Percentiles rank a stretch among this genome's conserved stretches.
These are phyloP conservation scores for Panulirus ornatus DNA, from an alignment of 1,140 invertebrate species.

Conservation along the genomic window DNA sequence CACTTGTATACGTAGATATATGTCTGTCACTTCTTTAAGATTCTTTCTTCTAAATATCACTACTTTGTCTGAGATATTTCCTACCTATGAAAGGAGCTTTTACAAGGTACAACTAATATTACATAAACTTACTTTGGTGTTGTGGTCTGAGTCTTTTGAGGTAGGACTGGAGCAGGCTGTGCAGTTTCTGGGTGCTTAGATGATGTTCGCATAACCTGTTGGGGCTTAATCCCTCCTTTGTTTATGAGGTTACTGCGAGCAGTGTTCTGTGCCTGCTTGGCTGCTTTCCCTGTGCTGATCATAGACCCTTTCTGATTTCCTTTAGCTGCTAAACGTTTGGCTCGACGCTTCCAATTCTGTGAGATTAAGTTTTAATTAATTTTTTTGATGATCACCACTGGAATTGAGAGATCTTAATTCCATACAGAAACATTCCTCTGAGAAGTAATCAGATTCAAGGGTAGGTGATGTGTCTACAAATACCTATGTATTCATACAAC, in stretches of 20 bases:
- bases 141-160: background rate
- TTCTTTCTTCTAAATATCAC: too few relatives aligned
- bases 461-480: too few relatives aligned
- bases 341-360: slow-evolving; percentile 87
- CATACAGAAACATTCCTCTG: too few relatives aligned
- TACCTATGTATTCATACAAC: too few relatives aligned
- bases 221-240: slow-evolving; percentile 77
- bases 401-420: too few relatives aligned
- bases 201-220: background rate
- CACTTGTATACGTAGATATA: too few relatives aligned
- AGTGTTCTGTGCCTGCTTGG: slow-evolving; percentile 68
- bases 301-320: slow-evolving; percentile 79
- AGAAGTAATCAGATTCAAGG: too few relatives aligned
- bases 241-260: slow-evolving; percentile 76
- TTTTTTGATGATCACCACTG: too few relatives aligned
- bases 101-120: too few relatives aligned
- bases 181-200: background rate
- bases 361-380: background rate
- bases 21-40: too few relatives aligned
- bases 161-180: background rate
- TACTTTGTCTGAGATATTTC: too few relatives aligned
- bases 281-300: slow-evolving; percentile 76
- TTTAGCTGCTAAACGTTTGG: slow-evolving; percentile 84
- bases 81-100: too few relatives aligned
- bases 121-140: slow-evolving; percentile 14